A percentile compares a stretch with the other conserved stretches of the same genome.
These are phyloP conservation scores for Cassiopea xamachana DNA, from an alignment of 30 jellyfish, hydroid and myxozoan genomes.

Conservation along the genomic window DNA sequence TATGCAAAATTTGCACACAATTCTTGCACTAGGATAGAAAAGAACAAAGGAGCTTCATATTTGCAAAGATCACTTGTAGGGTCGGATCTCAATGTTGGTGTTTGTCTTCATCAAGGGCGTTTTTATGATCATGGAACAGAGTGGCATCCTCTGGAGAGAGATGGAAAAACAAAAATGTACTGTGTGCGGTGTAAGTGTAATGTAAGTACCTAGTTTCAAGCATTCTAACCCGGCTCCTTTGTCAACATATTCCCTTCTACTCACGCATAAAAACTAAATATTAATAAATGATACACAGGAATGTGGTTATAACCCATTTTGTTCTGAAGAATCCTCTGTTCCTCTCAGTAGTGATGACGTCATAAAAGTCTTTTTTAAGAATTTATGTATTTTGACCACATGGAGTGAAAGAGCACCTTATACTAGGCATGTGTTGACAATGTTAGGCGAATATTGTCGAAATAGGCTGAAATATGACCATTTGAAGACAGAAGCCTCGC, in stretches of 20 bases:
- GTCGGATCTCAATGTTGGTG: slow-evolving; percentile 56
- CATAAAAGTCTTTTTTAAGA: no score
- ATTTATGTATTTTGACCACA: no score
- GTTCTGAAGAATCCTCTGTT: no score
- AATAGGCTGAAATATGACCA: no score
- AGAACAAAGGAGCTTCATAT: background rate
- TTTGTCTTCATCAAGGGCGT: slow-evolving; percentile 63
- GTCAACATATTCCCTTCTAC: background rate
- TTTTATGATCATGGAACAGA: slow-evolving; percentile 61
- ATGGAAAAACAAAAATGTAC: slow-evolving; percentile 35
- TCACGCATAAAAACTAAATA: no score
- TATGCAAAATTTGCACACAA: slow-evolving; percentile 39
- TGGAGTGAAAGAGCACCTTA: no score
- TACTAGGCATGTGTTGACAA: no score
- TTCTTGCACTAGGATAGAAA: slow-evolving; percentile 16
- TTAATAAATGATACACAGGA: no score
- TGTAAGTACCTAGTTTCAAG: background rate
- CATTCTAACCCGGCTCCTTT: background rate
- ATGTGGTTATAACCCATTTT: no score
- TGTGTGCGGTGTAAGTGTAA: slow-evolving; percentile 54
- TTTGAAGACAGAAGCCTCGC: no score
- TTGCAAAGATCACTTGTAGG: slow-evolving; percentile 52
- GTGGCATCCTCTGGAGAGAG: slow-evolving; percentile 59
- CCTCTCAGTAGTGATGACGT: no score
- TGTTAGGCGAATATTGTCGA: no score